Percentiles rank a stretch among this genome's conserved stretches.
Evolutionary conservation across 1,140 invertebrate genomes (phyloP).

Genomic region (Pseudachorutes palmiensis): DNA sequence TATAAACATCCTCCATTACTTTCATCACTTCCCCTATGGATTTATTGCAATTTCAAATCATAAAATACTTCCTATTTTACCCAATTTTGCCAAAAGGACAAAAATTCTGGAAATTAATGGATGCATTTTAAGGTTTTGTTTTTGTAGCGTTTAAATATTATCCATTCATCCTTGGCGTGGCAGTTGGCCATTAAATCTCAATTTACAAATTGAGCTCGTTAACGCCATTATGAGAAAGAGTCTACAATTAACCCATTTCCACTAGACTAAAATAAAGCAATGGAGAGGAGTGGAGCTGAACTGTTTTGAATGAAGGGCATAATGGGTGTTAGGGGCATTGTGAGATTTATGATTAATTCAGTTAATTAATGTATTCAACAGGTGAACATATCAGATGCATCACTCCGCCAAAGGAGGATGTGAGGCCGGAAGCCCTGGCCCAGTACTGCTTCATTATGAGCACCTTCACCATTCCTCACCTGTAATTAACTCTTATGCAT

Average conservation of each 20-base stretch:
- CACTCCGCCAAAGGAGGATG: constrained; percentile 32
- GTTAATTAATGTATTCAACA: constrained; percentile 8
- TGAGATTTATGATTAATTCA: too few relatives aligned
- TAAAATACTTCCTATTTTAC: too few relatives aligned
- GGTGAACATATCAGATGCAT: constrained; percentile 31
- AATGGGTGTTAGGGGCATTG: too few relatives aligned
- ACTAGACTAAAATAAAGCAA: too few relatives aligned
- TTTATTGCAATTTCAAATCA: not conserved
- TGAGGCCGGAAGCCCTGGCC: constrained; percentile 20
- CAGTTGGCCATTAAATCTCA: not conserved
- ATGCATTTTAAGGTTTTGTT: not conserved
- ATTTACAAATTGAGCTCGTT: not conserved
- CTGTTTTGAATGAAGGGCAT: too few relatives aligned
- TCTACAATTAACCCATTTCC: too few relatives aligned
- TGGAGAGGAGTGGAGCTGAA: too few relatives aligned
- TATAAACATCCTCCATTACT: too few relatives aligned
- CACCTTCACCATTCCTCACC: constrained; percentile 31
- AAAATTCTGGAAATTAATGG: not conserved
- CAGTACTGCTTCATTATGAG: constrained; percentile 36
- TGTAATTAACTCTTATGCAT: constrained; percentile 19
- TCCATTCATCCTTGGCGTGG: not conserved
- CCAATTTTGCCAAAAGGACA: not conserved
- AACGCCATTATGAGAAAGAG: too few relatives aligned
- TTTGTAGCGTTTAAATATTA: not conserved
- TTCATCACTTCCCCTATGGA: not conserved